Evolutionary conservation across 2,113 vertebrate genomes (phyloP).

Genomic region (Pagrus major): DNA sequence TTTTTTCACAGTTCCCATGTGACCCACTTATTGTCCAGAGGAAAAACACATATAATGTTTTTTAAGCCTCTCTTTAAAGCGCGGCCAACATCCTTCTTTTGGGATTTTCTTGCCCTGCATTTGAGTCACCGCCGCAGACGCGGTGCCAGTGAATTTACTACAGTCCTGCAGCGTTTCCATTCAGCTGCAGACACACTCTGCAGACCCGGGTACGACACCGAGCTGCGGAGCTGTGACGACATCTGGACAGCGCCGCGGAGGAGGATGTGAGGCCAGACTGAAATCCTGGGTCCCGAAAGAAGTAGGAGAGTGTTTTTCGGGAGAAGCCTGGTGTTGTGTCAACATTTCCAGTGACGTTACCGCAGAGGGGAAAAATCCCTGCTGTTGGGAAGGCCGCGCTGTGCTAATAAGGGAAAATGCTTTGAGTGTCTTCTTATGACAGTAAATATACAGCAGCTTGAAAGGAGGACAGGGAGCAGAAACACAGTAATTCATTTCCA

Average conservation of each 20-base stretch:
- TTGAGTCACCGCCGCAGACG: conserved; percentile 30
- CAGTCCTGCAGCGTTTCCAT: conserved; percentile 59
- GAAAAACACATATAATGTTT: conserved; percentile 6
- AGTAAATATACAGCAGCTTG: conserved; percentile 22
- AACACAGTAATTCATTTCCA: conserved; percentile 36
- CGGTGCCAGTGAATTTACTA: conserved; percentile 42
- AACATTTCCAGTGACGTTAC: conserved; percentile 77
- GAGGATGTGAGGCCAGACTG: conserved; percentile 37
- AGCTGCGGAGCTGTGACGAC: conserved; percentile 37
- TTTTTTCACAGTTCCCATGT: conserved; percentile 42
- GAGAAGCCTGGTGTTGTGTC: conserved; percentile 61
- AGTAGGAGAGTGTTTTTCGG: conserved; percentile 40
- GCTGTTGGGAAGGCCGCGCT: conserved; percentile 47
- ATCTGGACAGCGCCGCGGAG: not conserved
- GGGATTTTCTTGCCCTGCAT: conserved; percentile 13
- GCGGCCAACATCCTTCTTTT: conserved; percentile 36
- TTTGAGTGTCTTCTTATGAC: conserved; percentile 49
- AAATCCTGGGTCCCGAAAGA: conserved; percentile 52
- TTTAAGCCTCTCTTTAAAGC: conserved; percentile 41
- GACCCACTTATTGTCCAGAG: conserved; percentile 43
- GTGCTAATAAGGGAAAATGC: conserved; percentile 63
- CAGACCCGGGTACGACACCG: not conserved
- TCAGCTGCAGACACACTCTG: conserved; percentile 31
- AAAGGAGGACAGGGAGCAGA: conserved; percentile 14
- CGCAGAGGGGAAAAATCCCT: conserved; percentile 61